A percentile compares a stretch with the other conserved stretches of the same genome.
Conservation (phyloP, 1,140 invertebrate species). For the Temnothorax nylanderi region DNA sequence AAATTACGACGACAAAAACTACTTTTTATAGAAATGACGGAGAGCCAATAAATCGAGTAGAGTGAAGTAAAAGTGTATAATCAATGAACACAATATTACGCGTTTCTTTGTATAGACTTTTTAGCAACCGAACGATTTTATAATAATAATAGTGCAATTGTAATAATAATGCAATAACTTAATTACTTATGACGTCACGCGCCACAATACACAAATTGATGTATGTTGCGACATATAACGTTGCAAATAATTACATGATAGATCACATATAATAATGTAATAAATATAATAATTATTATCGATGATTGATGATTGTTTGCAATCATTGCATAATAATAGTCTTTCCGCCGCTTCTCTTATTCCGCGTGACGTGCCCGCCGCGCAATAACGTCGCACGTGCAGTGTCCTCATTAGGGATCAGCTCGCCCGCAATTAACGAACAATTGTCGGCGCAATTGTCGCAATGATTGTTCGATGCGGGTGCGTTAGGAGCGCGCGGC, state of each 20-base stretch:
- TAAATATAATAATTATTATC: slow-evolving; percentile 13
- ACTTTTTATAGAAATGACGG: not conserved
- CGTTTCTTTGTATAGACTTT: not conserved
- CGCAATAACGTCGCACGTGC: not conserved
- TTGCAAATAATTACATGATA: not conserved
- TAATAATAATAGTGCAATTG: not conserved
- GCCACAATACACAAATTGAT: not conserved
- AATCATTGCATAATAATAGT: not conserved
- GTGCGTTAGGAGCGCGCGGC: not conserved
- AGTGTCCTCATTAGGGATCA: slow-evolving; percentile 10
- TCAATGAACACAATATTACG: not conserved
- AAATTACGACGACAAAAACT: not conserved
- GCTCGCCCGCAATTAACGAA: slow-evolving; percentile 42
- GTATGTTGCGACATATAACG: not conserved
- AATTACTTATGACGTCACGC: not conserved
- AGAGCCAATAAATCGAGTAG: not conserved
- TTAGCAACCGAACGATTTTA: not conserved
- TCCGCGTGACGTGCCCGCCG: not conserved
- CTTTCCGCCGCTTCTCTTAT: not conserved
- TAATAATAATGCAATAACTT: too few species aligned
- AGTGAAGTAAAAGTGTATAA: not conserved
- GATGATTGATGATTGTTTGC: not conserved
- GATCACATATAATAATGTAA: not conserved
- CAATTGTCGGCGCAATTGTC: slow-evolving; percentile 40
- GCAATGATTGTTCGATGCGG: slow-evolving; percentile 30